A percentile compares a stretch with the other conserved stretches of the same genome.
phyloP scores from a whole-genome alignment of 2,113 vertebrate genomes.

The Bos javanicus region DNA sequence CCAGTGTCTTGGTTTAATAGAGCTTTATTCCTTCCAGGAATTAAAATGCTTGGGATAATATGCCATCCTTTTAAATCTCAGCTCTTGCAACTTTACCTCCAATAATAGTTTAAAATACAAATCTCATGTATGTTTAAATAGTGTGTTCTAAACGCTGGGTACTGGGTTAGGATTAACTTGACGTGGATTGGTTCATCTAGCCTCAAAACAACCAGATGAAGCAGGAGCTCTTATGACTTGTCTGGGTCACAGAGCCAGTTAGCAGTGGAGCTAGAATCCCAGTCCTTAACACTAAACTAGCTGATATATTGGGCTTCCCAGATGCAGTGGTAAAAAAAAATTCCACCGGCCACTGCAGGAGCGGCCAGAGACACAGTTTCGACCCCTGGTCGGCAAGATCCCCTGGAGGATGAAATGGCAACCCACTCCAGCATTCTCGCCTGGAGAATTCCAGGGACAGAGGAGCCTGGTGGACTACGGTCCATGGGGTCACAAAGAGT shows the following conservation, averaged over 20 bases:
- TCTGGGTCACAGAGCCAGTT: background rate
- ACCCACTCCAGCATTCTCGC: background rate
- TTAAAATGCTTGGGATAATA: background rate
- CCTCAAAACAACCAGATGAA: background rate
- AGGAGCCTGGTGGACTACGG: rapidly evolving
- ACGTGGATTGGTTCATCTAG: background rate
- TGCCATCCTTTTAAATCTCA: background rate
- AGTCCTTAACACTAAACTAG: background rate
- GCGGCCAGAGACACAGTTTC: background rate
- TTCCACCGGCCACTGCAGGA: background rate
- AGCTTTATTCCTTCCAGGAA: background rate
- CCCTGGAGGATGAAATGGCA: background rate
- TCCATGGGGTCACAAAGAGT: background rate
- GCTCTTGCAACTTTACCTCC: background rate
- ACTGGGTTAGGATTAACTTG: background rate
- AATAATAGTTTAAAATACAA: background rate
- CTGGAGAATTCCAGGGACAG: background rate
- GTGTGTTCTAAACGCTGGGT: background rate
- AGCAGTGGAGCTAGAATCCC: background rate
- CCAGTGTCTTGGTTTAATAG: background rate
- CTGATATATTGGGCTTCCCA: background rate
- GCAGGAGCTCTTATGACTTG: too few species aligned
- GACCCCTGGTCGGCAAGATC: background rate
- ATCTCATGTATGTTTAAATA: background rate
- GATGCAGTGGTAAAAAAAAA: background rate